phyloP scores from a whole-genome alignment of 1,140 invertebrate species.

The Bicyclus anynana region DNA sequence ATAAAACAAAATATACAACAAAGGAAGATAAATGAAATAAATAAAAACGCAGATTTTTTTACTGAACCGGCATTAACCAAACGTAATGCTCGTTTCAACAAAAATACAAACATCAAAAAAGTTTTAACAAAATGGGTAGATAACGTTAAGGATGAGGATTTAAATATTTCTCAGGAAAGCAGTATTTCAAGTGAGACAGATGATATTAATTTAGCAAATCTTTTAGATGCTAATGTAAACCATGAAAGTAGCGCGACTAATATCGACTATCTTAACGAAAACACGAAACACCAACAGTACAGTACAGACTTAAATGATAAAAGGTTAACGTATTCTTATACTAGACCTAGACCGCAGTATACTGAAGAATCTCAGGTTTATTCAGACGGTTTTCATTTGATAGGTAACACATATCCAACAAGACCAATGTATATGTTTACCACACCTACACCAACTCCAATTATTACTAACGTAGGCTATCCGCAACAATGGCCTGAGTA shows the following conservation, averaged over 20 bases:
- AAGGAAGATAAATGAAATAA: background rate
- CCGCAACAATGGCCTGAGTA: conserved; percentile 53
- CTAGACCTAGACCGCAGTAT: conserved; percentile 40
- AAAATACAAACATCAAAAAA: conserved; percentile 57
- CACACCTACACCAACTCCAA: conserved; percentile 59
- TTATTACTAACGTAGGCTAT: conserved; percentile 64
- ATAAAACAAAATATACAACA: conserved; percentile 11
- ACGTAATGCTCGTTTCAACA: background rate
- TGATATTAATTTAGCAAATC: conserved; percentile 9
- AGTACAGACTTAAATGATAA: conserved; percentile 18
- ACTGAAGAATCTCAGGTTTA: conserved; percentile 48
- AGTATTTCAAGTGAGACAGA: conserved; percentile 31
- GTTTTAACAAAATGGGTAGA: conserved; percentile 68
- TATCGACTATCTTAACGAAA: conserved; percentile 14
- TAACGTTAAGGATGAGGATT: conserved; percentile 54
- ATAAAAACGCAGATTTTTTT: background rate
- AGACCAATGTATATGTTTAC: conserved; percentile 50
- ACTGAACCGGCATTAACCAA: background rate
- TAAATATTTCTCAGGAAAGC: conserved; percentile 41
- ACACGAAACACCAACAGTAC: conserved; percentile 15
- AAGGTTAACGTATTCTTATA: conserved; percentile 23
- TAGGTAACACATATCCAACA: conserved; percentile 37
- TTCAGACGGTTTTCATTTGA: conserved; percentile 46
- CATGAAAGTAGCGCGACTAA: background rate
- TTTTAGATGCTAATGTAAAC: conserved; percentile 2